These are phyloP conservation scores for Amblyraja radiata DNA, from an alignment of 2,797 vertebrate genomes.

Conservation along the genomic window DNA sequence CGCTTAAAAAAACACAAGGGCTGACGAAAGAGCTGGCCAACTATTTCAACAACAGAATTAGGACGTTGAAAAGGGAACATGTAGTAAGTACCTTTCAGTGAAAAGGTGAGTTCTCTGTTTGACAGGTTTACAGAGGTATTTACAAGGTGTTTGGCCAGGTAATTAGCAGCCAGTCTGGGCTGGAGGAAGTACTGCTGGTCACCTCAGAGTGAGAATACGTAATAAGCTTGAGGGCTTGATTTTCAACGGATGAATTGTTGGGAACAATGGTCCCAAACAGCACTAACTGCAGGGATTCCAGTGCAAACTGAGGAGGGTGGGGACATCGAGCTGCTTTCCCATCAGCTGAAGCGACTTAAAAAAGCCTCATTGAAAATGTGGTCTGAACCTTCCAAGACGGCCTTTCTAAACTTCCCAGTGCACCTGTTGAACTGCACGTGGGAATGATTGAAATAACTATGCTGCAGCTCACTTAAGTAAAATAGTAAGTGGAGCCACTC, in stretches of 20 bases:
- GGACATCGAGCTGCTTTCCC: constrained; percentile 68
- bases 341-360: constrained; percentile 52
- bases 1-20: constrained; percentile 14
- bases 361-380: not conserved
- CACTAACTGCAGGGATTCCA: constrained; percentile 65
- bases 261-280: constrained; percentile 84
- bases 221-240: constrained; percentile 75
- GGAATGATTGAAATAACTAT: not conserved
- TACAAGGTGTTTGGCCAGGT: constrained; percentile 60
- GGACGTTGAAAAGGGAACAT: constrained; percentile 44
- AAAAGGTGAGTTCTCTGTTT: constrained; percentile 46
- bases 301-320: constrained; percentile 65
- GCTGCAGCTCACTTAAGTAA: not conserved
- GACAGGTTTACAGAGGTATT: constrained; percentile 51
- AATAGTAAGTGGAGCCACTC: not conserved
- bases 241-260: constrained; percentile 80
- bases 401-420: constrained; percentile 7
- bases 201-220: constrained; percentile 71
- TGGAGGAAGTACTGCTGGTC: constrained; percentile 76
- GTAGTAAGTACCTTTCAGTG: constrained; percentile 42
- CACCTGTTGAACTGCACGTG: constrained; percentile 5
- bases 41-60: constrained; percentile 34
- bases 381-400: not conserved
- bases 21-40: constrained; percentile 17
- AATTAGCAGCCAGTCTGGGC: constrained; percentile 60